Evolutionary conservation across 2,113 vertebrate genomes (phyloP), one percentile per base, ranked within the genome.

Genomic region (Nestor notabilis): DNA sequence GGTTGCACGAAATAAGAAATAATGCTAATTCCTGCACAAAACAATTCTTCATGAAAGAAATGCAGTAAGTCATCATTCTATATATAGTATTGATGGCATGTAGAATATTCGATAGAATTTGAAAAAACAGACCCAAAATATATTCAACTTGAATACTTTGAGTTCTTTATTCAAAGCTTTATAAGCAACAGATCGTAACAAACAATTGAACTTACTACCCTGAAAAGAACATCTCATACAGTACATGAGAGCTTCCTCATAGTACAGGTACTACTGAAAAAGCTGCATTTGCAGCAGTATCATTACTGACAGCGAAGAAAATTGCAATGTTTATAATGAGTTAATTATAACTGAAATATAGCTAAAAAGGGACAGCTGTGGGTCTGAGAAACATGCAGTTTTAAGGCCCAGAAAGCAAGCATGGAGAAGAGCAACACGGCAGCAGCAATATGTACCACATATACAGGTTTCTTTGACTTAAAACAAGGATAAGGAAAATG

Each of bases 21-120:
- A n/a, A 61, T 66, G 24, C 46, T 66, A 81, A 71, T 13, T 50
- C 52, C 13, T 87, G 5, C 11, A 80, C 7, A 53, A n/a, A 72
- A 69, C 41, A 5, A 14, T 9, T 31, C 1, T 61, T 89, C 25
- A 72, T 35, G 43, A 60, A 83, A 50, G 8, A 87, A 81, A 77
- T 10, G 3, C 6, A 29, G 7, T 23, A 70, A 53, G 28, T 58
- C 46, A 55, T 23, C 0, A 0, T 14, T 21, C 27, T 7, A 60
- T 5, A 28, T 12, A 41, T 7, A 65, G 43, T 14, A 33, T 10
- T 11, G 3, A 16, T 44, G 15, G 24, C 3, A 52, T 11, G 9
- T 16, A 83, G 25, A 89, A 55, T 4, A 55, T 4, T 2, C 1
- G 2, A 17, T 1, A 52, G 8, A 56, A 66, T 58, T 87, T 68